Conservation (phyloP, 2,113 vertebrate species). For the Mobula birostris region DNA sequence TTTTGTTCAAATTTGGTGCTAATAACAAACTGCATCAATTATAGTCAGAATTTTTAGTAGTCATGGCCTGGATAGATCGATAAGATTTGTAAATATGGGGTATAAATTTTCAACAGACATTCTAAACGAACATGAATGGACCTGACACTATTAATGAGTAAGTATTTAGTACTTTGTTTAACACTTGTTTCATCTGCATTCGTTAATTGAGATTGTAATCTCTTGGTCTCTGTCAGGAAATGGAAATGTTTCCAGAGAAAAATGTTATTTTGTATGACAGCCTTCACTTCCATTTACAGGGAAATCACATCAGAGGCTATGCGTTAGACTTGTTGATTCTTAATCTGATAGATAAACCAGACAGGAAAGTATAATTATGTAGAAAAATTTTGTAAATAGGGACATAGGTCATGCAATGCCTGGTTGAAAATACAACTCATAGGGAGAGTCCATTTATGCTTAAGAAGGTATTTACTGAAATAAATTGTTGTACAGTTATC, state of each 20-base stretch:
- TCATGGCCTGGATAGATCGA: neutral
- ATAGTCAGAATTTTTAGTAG: neutral
- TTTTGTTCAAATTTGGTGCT: neutral
- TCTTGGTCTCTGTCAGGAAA: slow-evolving; percentile 8
- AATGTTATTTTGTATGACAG: neutral
- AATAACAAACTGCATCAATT: slow-evolving; percentile 16
- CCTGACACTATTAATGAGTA: neutral
- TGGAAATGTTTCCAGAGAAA: slow-evolving; percentile 6
- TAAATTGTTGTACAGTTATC: neutral
- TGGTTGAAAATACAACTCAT: neutral
- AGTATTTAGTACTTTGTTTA: neutral
- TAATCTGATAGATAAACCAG: slow-evolving; percentile 1
- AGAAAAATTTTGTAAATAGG: neutral
- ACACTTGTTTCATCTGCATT: slow-evolving; percentile 12
- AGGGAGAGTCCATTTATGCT: neutral
- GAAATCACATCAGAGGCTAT: neutral
- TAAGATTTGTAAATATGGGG: neutral
- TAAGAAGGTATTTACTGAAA: neutral
- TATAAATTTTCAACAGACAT: slow-evolving; percentile 10
- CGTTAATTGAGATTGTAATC: slow-evolving; percentile 17
- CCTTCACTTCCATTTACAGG: slow-evolving; percentile 3
- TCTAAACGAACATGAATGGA: neutral
- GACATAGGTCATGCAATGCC: neutral
- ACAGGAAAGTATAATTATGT: neutral
- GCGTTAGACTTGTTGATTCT: neutral